A percentile compares a stretch with the other conserved stretches of the same genome.
Conservation (phyloP, 2,888 invertebrate genomes). For the Papilio elwesi region DNA sequence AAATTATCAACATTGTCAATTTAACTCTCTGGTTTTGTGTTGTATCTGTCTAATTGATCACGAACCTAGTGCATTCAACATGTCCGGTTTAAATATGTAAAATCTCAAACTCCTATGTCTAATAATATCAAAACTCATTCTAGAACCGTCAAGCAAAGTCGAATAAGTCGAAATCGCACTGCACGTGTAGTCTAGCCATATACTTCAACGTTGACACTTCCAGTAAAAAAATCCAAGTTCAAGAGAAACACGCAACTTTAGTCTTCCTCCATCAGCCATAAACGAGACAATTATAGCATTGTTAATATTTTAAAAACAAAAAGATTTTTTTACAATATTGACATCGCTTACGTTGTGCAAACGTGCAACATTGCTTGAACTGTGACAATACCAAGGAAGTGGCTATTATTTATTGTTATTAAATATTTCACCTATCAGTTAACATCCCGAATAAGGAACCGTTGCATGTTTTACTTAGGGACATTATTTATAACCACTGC, state of each 20-base stretch:
- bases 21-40: too few species aligned
- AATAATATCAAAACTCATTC: too few species aligned
- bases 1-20: too few species aligned
- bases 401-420: background rate
- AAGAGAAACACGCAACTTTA: background rate
- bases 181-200: background rate
- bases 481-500: background rate
- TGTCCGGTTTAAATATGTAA: too few species aligned
- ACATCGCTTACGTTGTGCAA: background rate
- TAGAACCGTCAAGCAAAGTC: too few species aligned
- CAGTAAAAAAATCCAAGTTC: slow-evolving; percentile 1
- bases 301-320: background rate
- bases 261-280: background rate
- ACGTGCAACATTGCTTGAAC: background rate
- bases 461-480: background rate
- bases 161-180: background rate
- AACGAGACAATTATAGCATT: background rate
- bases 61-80: too few species aligned
- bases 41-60: too few species aligned
- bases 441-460: background rate
- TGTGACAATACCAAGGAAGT: slow-evolving; percentile 12
- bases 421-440: background rate
- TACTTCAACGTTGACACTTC: background rate
- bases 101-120: too few species aligned
- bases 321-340: background rate